phyloP scores from a whole-genome alignment of 2,113 vertebrate species.

The Cyprinodon variegatus region DNA sequence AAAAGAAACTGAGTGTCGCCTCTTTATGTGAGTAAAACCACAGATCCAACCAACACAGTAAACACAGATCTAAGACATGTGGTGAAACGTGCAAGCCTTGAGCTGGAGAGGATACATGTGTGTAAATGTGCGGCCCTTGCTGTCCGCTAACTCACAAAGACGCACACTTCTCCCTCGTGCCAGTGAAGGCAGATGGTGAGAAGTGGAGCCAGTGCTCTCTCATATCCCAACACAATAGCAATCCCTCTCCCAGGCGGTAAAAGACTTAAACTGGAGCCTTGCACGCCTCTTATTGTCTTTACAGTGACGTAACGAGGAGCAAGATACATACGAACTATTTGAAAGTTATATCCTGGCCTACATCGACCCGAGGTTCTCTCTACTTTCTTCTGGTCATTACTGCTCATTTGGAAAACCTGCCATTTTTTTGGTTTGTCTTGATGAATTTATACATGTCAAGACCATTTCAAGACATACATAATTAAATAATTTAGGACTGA shows the following conservation, averaged over 20 bases:
- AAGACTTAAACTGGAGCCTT: conserved; percentile 55
- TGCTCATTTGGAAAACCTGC: background rate
- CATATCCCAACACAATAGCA: conserved; percentile 72
- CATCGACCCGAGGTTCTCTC: background rate
- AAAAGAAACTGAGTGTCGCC: background rate
- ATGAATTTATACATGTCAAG: background rate
- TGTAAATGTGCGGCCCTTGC: conserved; percentile 21
- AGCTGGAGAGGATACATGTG: conserved; percentile 16
- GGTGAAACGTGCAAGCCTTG: conserved; percentile 15
- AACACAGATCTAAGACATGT: conserved; percentile 55
- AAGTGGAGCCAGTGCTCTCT: conserved; percentile 72
- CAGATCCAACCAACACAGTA: conserved; percentile 34
- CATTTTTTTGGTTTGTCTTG: background rate
- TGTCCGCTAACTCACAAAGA: conserved; percentile 39
- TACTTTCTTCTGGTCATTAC: background rate
- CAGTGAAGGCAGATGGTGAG: conserved; percentile 82
- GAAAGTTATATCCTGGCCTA: background rate
- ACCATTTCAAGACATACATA: background rate
- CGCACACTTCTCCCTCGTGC: conserved; percentile 58
- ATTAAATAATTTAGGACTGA: background rate
- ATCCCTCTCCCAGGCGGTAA: conserved; percentile 46
- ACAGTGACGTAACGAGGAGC: conserved; percentile 31
- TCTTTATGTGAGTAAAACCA: conserved; percentile 7
- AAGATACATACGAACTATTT: conserved; percentile 19
- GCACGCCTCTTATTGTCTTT: conserved; percentile 23